These are phyloP conservation scores for Pandemis heparana DNA, from an alignment of 2,888 invertebrate species.

Conservation along the genomic window DNA sequence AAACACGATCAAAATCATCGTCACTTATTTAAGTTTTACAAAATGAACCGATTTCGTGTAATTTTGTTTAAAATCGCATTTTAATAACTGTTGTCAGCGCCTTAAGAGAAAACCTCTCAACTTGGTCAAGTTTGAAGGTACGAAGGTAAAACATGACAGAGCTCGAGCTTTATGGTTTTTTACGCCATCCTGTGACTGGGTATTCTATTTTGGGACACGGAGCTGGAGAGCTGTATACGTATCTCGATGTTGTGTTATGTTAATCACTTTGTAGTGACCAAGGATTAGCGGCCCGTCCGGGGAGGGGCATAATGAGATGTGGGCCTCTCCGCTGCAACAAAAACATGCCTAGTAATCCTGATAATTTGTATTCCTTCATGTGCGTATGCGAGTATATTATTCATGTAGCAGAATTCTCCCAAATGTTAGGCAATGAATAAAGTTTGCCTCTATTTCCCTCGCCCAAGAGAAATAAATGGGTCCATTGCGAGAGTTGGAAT, in stretches of 20 bases:
- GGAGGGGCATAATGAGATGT: conserved; percentile 1
- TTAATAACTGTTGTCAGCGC: too few species aligned
- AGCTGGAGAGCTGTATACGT: background rate
- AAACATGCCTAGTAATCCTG: conserved; percentile 26
- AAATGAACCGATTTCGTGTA: too few species aligned
- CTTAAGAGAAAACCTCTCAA: background rate
- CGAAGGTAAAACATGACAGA: background rate
- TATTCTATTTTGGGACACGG: background rate
- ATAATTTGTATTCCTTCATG: conserved; percentile 28
- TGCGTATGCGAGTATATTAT: conserved; percentile 30
- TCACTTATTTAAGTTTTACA: too few species aligned
- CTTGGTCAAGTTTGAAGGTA: background rate
- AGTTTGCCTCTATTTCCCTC: conserved; percentile 39
- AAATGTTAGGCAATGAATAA: conserved; percentile 36
- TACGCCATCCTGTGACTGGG: background rate
- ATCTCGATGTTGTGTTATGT: conserved; percentile 8
- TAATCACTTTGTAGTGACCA: conserved; percentile 27
- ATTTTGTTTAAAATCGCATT: too few species aligned
- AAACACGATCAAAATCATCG: too few species aligned
- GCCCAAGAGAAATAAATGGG: conserved; percentile 36
- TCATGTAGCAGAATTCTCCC: conserved; percentile 35
- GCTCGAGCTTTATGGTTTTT: conserved; percentile 1
- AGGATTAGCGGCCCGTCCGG: conserved; percentile 15
- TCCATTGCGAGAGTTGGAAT: conserved; percentile 38
- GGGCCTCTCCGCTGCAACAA: conserved; percentile 20